These are phyloP conservation scores for Drosophila trapezifrons DNA, from an alignment of 1,140 invertebrate genomes.

Conservation along the genomic window DNA sequence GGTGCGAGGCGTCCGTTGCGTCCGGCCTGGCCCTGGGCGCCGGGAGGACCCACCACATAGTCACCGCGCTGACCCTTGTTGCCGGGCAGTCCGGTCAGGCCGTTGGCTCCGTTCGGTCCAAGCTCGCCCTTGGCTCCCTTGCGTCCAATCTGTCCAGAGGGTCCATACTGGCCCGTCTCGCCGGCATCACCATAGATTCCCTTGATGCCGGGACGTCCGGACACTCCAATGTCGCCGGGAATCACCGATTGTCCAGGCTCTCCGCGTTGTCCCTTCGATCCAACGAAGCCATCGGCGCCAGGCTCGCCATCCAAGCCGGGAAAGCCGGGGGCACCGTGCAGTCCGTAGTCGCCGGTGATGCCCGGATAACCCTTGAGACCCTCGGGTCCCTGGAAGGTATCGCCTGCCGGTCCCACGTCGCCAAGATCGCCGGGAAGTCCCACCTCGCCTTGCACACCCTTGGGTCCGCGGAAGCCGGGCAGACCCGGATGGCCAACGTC, in stretches of 20 bases:
- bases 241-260: conserved; percentile 84
- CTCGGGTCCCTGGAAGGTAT: conserved; percentile 74
- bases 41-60: conserved; percentile 85
- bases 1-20: conserved; percentile 85
- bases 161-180: conserved; percentile 52
- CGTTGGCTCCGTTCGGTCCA: conserved; percentile 84
- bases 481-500: conserved; percentile 55
- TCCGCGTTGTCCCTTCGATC: conserved; percentile 85
- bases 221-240: conserved; percentile 81
- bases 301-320: conserved; percentile 84
- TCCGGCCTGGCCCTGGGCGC: conserved; percentile 86
- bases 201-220: conserved; percentile 82
- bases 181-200: conserved; percentile 85
- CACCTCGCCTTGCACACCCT: conserved; percentile 67
- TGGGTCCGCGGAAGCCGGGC: conserved; percentile 71
- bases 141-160: conserved; percentile 52
- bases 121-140: conserved; percentile 67
- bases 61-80: conserved; percentile 86
- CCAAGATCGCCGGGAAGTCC: conserved; percentile 53
- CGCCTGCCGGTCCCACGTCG: conserved; percentile 60
- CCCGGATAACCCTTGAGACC: conserved; percentile 86
- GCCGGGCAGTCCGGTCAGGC: conserved; percentile 74
- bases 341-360: conserved; percentile 68
- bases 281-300: conserved; percentile 83
- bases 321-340: conserved; percentile 83